These are phyloP conservation scores for Coilia nasus DNA, from an alignment of 2,797 vertebrate genomes.

Conservation along the genomic window DNA sequence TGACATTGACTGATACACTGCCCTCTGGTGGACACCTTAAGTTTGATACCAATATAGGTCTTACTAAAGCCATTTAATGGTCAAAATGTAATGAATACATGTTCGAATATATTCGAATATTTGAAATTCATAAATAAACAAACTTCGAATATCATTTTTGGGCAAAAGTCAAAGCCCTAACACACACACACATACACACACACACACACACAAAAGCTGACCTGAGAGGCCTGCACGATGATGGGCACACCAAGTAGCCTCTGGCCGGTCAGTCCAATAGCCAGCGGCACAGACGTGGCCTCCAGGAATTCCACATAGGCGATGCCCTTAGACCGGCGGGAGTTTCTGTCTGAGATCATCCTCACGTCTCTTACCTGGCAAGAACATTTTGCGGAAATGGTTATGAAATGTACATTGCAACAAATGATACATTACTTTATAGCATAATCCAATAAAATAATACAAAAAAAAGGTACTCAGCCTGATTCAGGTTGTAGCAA, in stretches of 20 bases:
- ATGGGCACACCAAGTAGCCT: slow-evolving; percentile 96
- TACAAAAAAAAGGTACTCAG: too few species aligned
- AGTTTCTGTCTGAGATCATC: slow-evolving; percentile 98
- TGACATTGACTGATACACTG: too few species aligned
- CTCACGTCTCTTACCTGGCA: slow-evolving; percentile 93
- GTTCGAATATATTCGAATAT: too few species aligned
- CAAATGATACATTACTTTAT: not conserved
- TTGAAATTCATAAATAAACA: too few species aligned
- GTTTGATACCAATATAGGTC: too few species aligned
- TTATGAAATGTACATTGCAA: too few species aligned
- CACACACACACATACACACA: too few species aligned
- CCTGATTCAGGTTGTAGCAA: not conserved
- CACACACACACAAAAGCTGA: slow-evolving; percentile 52
- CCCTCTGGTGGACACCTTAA: too few species aligned
- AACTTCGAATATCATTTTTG: too few species aligned
- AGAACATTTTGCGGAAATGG: not conserved
- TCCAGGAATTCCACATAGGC: slow-evolving; percentile 99
- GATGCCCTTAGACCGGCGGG: slow-evolving; percentile 96
- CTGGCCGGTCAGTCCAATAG: slow-evolving; percentile 96
- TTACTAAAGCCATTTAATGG: too few species aligned
- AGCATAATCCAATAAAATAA: not conserved
- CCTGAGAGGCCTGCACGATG: slow-evolving; percentile 98
- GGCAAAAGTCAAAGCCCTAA: too few species aligned
- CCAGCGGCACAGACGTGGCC: slow-evolving; percentile 92
- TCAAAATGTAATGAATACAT: too few species aligned